These are phyloP conservation scores for Phthorimaea operculella DNA, from an alignment of 1,140 invertebrate species.

Conservation along the genomic window DNA sequence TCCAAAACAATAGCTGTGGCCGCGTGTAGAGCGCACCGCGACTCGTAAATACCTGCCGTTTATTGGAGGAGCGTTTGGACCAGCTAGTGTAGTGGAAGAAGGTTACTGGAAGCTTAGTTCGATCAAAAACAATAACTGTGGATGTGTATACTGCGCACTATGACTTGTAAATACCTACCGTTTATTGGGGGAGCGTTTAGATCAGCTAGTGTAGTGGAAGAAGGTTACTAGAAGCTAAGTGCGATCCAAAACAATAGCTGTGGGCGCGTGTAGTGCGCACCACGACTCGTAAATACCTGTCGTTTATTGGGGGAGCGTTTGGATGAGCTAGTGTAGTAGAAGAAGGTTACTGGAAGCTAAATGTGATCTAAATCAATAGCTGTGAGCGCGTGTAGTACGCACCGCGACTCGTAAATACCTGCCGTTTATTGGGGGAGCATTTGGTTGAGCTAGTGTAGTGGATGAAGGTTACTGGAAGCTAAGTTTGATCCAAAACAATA, in stretches of 20 bases:
- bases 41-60: conserved; percentile 6
- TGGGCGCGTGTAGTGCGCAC: background rate
- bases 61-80: background rate
- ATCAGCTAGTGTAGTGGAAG: background rate
- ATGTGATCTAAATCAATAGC: background rate
- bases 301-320: conserved; percentile 3
- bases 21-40: background rate
- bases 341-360: background rate
- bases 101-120: background rate
- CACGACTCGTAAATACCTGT: conserved; percentile 2
- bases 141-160: background rate
- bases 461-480: background rate
- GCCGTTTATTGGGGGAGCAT: conserved; percentile 1
- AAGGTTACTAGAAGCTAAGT: background rate
- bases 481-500: too few relatives aligned
- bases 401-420: conserved; percentile 3
- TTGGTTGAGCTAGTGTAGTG: background rate
- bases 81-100: background rate
- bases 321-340: background rate
- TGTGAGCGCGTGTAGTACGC: background rate
- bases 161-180: conserved; percentile 2
- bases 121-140: background rate
- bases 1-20: background rate
- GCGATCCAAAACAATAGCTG: conserved; percentile 1
- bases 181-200: background rate